Conservation (phyloP, 1,140 invertebrate genomes). For the Argopecten irradians region DNA sequence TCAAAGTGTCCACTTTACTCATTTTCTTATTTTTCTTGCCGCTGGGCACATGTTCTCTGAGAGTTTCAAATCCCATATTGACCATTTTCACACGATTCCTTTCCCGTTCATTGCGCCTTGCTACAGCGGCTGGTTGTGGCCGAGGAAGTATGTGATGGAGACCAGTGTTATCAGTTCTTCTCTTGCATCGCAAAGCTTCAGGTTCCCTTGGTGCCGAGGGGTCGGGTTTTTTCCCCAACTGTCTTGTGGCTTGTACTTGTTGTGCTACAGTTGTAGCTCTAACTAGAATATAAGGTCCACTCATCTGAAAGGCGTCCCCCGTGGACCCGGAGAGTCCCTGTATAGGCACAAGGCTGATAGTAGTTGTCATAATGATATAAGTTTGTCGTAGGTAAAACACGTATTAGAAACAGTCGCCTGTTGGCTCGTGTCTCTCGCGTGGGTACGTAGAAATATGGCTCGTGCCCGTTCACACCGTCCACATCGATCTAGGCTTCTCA, state of each 20-base stretch:
- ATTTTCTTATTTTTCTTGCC: conserved; percentile 80
- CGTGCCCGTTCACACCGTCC: conserved; percentile 35
- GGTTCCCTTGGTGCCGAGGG: conserved; percentile 53
- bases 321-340: conserved; percentile 52
- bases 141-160: conserved; percentile 67
- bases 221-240: conserved; percentile 60
- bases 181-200: conserved; percentile 69
- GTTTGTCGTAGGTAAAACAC: neutral
- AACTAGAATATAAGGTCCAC: conserved; percentile 66
- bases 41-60: conserved; percentile 74
- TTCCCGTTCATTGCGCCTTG: conserved; percentile 93
- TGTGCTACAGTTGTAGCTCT: conserved; percentile 67
- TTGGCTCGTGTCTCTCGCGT: conserved; percentile 53
- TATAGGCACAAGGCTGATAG: conserved; percentile 60
- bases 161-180: conserved; percentile 68
- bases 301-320: conserved; percentile 48
- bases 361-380: conserved; percentile 52
- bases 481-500: neutral
- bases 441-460: conserved; percentile 38
- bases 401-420: conserved; percentile 19
- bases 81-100: conserved; percentile 96
- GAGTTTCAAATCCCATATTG: conserved; percentile 81
- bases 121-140: conserved; percentile 87
- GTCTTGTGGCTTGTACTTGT: conserved; percentile 65
- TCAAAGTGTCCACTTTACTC: conserved; percentile 92